A percentile compares a stretch with the other conserved stretches of the same genome.
phyloP scores from a whole-genome alignment of 2,888 invertebrate genomes.

The Dexiosoma caninum region DNA sequence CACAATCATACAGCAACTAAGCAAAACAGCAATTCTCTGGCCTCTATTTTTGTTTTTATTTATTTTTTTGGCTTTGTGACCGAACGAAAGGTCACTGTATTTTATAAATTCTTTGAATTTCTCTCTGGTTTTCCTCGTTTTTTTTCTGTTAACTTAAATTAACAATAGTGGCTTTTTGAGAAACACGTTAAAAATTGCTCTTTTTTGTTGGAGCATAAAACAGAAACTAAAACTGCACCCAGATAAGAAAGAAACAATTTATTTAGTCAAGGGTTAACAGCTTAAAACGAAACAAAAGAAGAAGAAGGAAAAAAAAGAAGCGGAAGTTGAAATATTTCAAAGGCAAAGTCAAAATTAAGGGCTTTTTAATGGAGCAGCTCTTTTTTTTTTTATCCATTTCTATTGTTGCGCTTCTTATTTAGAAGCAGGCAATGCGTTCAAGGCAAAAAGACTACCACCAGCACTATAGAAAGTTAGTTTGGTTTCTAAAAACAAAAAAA shows the following conservation, averaged over 20 bases:
- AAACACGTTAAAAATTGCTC: not conserved
- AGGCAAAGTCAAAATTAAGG: conserved; percentile 48
- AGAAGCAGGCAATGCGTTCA: no score
- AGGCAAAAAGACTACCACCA: not conserved
- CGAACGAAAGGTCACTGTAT: conserved; percentile 38
- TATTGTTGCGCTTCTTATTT: not conserved
- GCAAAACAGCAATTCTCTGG: not conserved
- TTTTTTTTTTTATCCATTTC: not conserved
- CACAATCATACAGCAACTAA: not conserved
- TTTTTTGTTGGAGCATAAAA: not conserved
- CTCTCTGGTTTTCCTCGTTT: not conserved
- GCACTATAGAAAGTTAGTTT: no score
- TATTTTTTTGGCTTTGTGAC: no score
- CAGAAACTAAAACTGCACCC: conserved; percentile 2
- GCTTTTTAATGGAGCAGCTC: conserved; percentile 4
- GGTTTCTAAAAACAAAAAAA: no score
- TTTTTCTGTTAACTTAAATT: not conserved
- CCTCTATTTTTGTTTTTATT: no score
- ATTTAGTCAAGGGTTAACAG: conserved; percentile 41
- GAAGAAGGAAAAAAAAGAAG: no score
- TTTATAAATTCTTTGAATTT: conserved; percentile 12
- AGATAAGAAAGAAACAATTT: conserved; percentile 20
- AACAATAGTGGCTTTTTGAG: not conserved
- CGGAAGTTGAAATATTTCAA: not conserved
- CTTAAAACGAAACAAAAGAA: conserved; percentile 5